phyloP scores from a whole-genome alignment of 1,140 invertebrate genomes.

The Tenebrio molitor region DNA sequence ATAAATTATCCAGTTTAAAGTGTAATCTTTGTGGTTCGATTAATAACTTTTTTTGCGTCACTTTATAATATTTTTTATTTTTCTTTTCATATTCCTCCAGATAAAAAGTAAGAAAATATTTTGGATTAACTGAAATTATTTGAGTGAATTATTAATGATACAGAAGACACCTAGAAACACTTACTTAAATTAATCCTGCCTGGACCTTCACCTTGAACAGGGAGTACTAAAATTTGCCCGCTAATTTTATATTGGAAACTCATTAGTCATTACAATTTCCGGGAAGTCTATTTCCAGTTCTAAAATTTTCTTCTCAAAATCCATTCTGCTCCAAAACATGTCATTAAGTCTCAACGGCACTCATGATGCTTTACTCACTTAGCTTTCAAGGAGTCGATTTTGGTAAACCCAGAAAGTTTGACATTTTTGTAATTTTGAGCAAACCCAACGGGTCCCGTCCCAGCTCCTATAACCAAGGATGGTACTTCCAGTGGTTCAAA shows the following conservation, averaged over 20 bases:
- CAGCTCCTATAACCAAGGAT: slow-evolving; percentile 31
- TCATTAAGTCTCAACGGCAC: background rate
- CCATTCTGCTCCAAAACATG: slow-evolving; percentile 42
- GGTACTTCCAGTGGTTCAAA: slow-evolving; percentile 41
- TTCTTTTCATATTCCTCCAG: slow-evolving; percentile 43
- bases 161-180: slow-evolving; percentile 12
- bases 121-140: slow-evolving; percentile 37
- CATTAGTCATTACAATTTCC: slow-evolving; percentile 5
- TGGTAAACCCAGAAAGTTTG: slow-evolving; percentile 34
- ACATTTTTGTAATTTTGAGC: slow-evolving; percentile 46
- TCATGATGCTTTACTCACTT: background rate
- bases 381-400: background rate
- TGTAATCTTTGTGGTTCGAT: slow-evolving; percentile 19
- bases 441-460: slow-evolving; percentile 41
- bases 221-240: slow-evolving; percentile 48
- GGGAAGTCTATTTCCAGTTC: slow-evolving; percentile 53
- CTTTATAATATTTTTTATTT: slow-evolving; percentile 8
- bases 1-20: slow-evolving; percentile 52
- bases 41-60: background rate
- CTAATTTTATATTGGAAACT: slow-evolving; percentile 41
- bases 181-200: slow-evolving; percentile 18
- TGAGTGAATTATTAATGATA: too few relatives aligned
- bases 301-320: slow-evolving; percentile 56
- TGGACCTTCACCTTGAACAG: slow-evolving; percentile 38
- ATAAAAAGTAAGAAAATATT: slow-evolving; percentile 5